phyloP scores from a whole-genome alignment of 2,113 vertebrate genomes.

The Eira barbara region DNA sequence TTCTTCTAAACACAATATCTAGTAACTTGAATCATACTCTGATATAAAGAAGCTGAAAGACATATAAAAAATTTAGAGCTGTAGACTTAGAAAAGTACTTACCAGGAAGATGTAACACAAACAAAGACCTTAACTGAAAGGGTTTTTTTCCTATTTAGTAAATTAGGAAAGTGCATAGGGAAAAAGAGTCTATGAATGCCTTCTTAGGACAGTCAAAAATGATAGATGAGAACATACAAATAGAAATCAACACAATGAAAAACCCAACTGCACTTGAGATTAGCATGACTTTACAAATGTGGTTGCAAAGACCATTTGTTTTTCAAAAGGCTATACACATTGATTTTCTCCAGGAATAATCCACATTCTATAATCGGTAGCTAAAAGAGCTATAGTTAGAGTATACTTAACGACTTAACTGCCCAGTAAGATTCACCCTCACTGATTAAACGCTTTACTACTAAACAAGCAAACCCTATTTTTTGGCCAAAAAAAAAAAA shows the following conservation, averaged over 20 bases:
- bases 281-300: neutral
- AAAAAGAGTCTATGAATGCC: neutral
- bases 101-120: neutral
- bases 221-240: neutral
- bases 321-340: neutral
- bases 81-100: neutral
- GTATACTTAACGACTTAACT: neutral
- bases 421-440: neutral
- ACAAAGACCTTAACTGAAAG: neutral
- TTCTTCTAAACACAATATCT: slow-evolving; percentile 7
- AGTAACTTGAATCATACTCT: neutral
- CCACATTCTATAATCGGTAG: neutral
- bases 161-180: neutral
- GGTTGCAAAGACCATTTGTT: neutral
- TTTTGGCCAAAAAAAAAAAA: neutral
- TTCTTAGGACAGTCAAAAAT: slow-evolving; percentile 9
- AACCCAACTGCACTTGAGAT: neutral
- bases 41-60: neutral
- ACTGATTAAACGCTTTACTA: neutral
- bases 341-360: neutral
- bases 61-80: neutral
- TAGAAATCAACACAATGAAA: slow-evolving; percentile 4
- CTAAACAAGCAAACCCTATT: neutral
- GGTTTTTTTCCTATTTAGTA: neutral
- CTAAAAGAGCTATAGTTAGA: neutral